Conservation (phyloP, 2,113 vertebrate genomes). For the Pogonocichla stellata region DNA sequence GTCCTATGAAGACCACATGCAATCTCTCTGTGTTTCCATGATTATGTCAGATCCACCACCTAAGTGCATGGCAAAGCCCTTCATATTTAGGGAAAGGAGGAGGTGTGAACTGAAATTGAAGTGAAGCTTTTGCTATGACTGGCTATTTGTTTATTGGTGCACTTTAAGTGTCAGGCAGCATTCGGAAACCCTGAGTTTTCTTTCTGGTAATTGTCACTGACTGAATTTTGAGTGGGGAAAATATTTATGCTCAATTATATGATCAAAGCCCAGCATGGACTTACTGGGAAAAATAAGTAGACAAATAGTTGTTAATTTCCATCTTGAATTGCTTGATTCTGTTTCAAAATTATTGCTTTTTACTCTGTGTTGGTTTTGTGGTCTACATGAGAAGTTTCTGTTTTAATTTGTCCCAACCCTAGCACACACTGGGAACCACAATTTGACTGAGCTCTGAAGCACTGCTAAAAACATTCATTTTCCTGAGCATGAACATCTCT, state of each 20-base stretch:
- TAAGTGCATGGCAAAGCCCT: background rate
- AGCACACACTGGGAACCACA: background rate
- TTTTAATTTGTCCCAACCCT: background rate
- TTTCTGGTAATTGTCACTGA: background rate
- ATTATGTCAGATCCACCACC: background rate
- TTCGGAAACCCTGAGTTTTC: background rate
- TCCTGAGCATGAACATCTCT: background rate
- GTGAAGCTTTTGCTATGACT: background rate
- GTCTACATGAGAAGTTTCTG: background rate
- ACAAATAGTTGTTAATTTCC: background rate
- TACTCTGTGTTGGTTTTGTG: background rate
- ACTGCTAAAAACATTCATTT: background rate
- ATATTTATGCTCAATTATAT: background rate
- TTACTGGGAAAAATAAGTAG: background rate
- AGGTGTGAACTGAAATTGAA: background rate
- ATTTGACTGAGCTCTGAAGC: background rate
- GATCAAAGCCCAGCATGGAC: background rate
- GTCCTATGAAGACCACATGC: background rate
- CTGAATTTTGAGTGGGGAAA: background rate
- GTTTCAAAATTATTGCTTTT: background rate
- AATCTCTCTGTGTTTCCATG: background rate
- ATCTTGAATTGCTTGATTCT: background rate
- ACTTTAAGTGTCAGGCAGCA: background rate
- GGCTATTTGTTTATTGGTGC: background rate
- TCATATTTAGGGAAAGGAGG: background rate